Evolutionary conservation across 1,140 invertebrate genomes (phyloP), one percentile per base, ranked within the genome.

Genomic region (Drosophila oshimai): DNA sequence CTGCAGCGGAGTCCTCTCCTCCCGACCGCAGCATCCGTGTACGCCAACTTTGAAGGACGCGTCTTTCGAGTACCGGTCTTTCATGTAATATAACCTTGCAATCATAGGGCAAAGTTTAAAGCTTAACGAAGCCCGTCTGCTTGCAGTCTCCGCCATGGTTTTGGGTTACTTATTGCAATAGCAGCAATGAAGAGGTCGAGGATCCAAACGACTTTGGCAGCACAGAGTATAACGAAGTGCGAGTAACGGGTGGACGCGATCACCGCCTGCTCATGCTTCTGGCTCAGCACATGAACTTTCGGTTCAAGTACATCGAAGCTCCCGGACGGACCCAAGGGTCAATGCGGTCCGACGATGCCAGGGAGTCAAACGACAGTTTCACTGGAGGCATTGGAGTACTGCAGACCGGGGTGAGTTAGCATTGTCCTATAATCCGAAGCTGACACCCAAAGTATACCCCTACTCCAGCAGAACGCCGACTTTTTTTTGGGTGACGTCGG

Each of bases 81-180:
- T 58, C 94, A 95, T 83, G 94, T 95, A 89, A 83, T 46, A 29
- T 20, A n/a, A n/a, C n/a, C n/a, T n/a, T n/a, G n/a, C n/a, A n/a
- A n/a, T n/a, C n/a, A n/a, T n/a, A n/a, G n/a, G n/a, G n/a, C n/a
- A n/a, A n/a, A n/a, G n/a, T n/a, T n/a, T n/a, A n/a, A n/a, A n/a
- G 1, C 20, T 4, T n/a, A 26, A 45, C 10, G 1, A 20, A 4
- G 7, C 10, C 1, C 39, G 6, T 6, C 42, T 29, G 1, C 50
- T 90, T 89, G 3, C 78, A 95, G 95, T 94, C 94, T 46, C 95
- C 95, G 0, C 95, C 95, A 2, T 95, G 95, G 95, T 93, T 94
- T 87, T 95, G 95, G 84, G 94, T 95, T 0, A 92, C 89, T 26
- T 94, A 94, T 77, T 91, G 91, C 15, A 94, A 81, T 20, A 65